Conservation (phyloP, 2,113 vertebrate genomes). For the Malurus elegans region DNA sequence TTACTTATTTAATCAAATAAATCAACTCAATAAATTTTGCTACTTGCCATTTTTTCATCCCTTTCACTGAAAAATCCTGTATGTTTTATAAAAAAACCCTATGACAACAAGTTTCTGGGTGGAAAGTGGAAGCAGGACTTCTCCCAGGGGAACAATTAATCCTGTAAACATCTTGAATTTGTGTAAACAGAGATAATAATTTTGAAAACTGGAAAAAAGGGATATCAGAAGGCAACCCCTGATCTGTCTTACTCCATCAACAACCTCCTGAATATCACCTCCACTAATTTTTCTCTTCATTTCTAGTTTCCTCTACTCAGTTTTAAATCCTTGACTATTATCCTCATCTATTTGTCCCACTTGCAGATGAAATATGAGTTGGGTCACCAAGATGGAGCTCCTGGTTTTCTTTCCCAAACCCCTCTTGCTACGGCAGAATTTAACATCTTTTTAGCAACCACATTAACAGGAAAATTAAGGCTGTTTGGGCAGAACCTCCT, state of each 20-base stretch:
- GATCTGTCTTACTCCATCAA: neutral
- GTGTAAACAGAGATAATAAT: neutral
- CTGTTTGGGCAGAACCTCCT: neutral
- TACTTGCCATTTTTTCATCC: neutral
- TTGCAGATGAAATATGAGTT: neutral
- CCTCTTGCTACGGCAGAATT: neutral
- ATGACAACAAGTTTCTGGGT: neutral
- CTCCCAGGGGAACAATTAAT: neutral
- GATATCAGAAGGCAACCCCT: neutral
- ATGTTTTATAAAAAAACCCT: neutral
- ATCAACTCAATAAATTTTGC: slow-evolving; percentile 8
- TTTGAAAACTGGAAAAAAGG: neutral
- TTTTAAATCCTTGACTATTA: neutral
- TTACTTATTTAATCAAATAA: slow-evolving; percentile 47
- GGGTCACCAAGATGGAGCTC: neutral
- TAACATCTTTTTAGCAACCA: neutral
- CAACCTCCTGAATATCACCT: neutral
- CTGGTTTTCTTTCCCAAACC: neutral
- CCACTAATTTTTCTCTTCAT: neutral
- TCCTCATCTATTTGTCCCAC: neutral
- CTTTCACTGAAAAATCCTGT: neutral
- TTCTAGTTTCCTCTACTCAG: neutral
- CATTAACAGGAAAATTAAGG: neutral
- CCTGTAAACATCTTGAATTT: neutral
- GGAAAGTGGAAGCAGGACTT: neutral